phyloP scores from a whole-genome alignment of 1,140 invertebrate species.

The Calliphora vicina region DNA sequence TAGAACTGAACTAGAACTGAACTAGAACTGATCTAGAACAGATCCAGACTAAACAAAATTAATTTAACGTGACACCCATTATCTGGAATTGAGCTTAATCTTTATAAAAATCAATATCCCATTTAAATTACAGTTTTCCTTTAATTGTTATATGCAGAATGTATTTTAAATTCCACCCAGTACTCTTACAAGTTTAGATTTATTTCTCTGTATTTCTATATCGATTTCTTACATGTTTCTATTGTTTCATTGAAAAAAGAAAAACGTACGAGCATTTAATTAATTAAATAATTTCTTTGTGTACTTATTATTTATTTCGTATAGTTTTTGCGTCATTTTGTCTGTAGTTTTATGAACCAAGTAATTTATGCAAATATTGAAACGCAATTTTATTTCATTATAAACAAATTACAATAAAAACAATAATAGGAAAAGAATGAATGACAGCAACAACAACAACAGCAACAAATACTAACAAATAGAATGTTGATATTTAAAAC shows the following conservation, averaged over 20 bases:
- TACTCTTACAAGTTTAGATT: background rate
- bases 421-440: background rate
- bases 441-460: background rate
- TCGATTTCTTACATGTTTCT: background rate
- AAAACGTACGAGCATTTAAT: background rate
- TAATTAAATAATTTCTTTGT: constrained; percentile 1
- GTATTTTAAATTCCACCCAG: too few relatives aligned
- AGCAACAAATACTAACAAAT: too few relatives aligned
- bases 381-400: constrained; percentile 22
- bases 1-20: too few relatives aligned
- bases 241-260: background rate
- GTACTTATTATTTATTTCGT: background rate
- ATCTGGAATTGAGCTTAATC: too few relatives aligned
- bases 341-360: background rate
- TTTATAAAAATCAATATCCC: too few relatives aligned
- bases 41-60: too few relatives aligned
- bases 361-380: constrained; percentile 24
- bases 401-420: background rate
- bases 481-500: background rate
- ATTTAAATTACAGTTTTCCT: too few relatives aligned
- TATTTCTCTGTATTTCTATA: background rate
- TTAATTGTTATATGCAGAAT: too few relatives aligned
- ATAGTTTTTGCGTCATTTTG: background rate
- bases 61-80: too few relatives aligned
- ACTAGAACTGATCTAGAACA: too few relatives aligned